These are phyloP conservation scores for Nematostella vectensis DNA, from an alignment of 92 coral and sea anemone species.

Conservation along the genomic window DNA sequence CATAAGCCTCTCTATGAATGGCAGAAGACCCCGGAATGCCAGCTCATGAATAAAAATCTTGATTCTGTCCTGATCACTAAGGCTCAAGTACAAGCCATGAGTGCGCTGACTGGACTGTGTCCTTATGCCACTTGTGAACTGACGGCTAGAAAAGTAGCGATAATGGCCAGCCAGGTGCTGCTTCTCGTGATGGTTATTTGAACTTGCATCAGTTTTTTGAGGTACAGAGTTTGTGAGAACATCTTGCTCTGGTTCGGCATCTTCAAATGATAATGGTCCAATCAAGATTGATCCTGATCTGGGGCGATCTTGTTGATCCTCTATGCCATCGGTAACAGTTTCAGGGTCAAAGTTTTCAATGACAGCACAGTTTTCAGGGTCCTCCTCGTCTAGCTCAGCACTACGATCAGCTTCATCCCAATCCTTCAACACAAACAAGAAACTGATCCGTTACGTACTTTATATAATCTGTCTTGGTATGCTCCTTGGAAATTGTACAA, in stretches of 20 bases:
- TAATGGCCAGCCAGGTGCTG: conserved; percentile 71
- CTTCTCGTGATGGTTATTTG: conserved; percentile 34
- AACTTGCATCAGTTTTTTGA: conserved; percentile 21
- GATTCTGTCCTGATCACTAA: conserved; percentile 97
- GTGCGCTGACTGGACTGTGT: conserved; percentile 47
- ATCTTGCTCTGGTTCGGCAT: conserved; percentile 51
- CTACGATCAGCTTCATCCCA: conserved; percentile 60
- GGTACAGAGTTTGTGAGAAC: conserved; percentile 14
- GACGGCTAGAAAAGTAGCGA: conserved; percentile 76
- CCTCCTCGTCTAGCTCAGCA: conserved; percentile 57
- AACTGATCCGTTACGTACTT: too few species aligned
- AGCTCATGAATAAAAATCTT: conserved; percentile 94
- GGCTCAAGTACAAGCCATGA: conserved; percentile 84
- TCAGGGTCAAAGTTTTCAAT: conserved; percentile 96
- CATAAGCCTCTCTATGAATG: conserved; percentile 79
- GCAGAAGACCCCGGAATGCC: conserved; percentile 83
- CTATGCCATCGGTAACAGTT: conserved; percentile 54
- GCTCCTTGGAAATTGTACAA: too few species aligned
- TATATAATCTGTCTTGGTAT: too few species aligned
- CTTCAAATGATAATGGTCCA: conserved; percentile 90
- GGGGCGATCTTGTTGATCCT: conserved; percentile 40
- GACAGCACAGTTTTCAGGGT: conserved; percentile 84
- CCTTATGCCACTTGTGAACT: conserved; percentile 77
- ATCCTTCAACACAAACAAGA: conserved; percentile 38
- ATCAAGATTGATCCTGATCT: conserved; percentile 79